These are phyloP conservation scores for Archocentrus centrarchus DNA, from an alignment of 2,113 vertebrate species.

Conservation along the genomic window DNA sequence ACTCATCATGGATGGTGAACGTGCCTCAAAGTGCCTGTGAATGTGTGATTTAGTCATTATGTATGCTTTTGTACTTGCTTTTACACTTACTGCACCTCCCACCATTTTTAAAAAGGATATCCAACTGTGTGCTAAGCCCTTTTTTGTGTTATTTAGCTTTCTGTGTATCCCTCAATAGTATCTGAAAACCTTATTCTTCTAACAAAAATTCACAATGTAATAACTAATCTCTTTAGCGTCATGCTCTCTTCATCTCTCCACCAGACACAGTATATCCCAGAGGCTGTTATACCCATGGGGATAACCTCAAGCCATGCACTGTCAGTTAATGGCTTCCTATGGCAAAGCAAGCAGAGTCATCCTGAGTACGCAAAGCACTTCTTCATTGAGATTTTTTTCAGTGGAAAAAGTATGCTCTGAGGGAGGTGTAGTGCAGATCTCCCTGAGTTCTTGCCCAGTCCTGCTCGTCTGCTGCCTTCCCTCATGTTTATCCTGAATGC, in stretches of 20 bases:
- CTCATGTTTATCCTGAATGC: slow-evolving; percentile 24
- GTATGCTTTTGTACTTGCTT: slow-evolving; percentile 26
- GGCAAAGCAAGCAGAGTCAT: slow-evolving; percentile 52
- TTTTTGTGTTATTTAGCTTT: slow-evolving; percentile 44
- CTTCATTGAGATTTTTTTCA: slow-evolving; percentile 48
- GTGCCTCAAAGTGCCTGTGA: slow-evolving; percentile 39
- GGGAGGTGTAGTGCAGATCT: slow-evolving; percentile 51
- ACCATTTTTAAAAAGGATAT: slow-evolving; percentile 37
- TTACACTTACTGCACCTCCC: slow-evolving; percentile 38
- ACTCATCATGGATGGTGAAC: slow-evolving; percentile 45
- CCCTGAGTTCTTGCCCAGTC: slow-evolving; percentile 4
- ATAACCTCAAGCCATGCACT: slow-evolving; percentile 57
- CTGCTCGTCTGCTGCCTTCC: slow-evolving; percentile 12
- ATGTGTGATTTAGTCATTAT: slow-evolving; percentile 53
- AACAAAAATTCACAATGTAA: slow-evolving; percentile 50
- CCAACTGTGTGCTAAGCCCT: slow-evolving; percentile 23
- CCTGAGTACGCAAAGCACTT: slow-evolving; percentile 39
- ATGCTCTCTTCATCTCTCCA: slow-evolving; percentile 58
- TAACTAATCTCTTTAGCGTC: slow-evolving; percentile 67
- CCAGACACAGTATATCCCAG: slow-evolving; percentile 60
- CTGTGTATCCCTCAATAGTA: slow-evolving; percentile 40
- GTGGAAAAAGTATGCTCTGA: slow-evolving; percentile 24
- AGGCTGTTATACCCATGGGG: slow-evolving; percentile 63
- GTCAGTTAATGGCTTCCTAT: slow-evolving; percentile 64
- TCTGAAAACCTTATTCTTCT: slow-evolving; percentile 56